Evolutionary conservation across 1,140 invertebrate species (phyloP), one percentile per base, ranked within the genome.

Genomic region (Mizuhopecten yessoensis): DNA sequence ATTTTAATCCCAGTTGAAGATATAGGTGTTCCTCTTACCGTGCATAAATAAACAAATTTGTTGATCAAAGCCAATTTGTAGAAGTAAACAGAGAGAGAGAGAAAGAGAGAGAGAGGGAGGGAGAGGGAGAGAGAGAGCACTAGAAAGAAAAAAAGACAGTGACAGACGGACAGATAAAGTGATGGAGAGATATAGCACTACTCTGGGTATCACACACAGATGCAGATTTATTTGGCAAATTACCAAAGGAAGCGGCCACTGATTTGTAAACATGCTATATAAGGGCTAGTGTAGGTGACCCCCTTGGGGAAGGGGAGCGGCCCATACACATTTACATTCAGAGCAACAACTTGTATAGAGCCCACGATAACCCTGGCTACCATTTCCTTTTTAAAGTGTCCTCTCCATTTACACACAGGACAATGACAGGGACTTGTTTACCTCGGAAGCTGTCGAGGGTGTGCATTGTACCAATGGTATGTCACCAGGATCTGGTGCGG

Each of bases 321-420:
- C 57, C 57, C 1, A 75, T 75, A 75, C 23, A 75, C 57, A n/a
- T 75, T 5, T n/a, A 29, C 11, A 45, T 9, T 13, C 36, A 45
- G 17, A 13, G 42, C 17, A 17, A 75, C 57, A 75, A 75, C 57
- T 0, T 39, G 36, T 13, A 39, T 13, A 39, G 5, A 75, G 57
- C 5, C 11, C 5, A n/a, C n/a, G 17, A 75, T 75, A 75, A 75
- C 57, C 23, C 57, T 75, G 17, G 57, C 57, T 75, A 75, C n/a
- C 15, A 75, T 29, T 75, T 75, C 57, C 57, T 75, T 75, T 75
- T 29, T 75, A 75, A 75, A 29, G 57, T 75, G 57, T 75, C 57
- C 57, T 75, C 45, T 57, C 45, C 23, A 3, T 17, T 75, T n/a
- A 29, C n/a, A 17, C 45, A 7, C 23, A 5, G 57, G 29, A 75